Base-by-base conservation (phyloP, 2,888 invertebrate species). In the Drosophila algonquin region DNA sequence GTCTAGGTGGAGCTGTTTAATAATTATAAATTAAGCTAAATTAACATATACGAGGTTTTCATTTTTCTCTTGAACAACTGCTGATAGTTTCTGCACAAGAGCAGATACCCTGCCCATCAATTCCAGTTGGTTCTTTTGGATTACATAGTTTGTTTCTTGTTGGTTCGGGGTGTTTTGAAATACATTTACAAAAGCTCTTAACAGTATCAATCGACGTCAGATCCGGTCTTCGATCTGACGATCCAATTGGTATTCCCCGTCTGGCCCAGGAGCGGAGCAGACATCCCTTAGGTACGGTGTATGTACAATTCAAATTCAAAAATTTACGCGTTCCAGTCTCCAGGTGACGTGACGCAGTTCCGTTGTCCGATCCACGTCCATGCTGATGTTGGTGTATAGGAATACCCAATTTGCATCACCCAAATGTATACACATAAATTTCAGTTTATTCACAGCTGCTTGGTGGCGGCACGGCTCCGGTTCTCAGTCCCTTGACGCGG, bases 1-100 rank as follows among this genome's bases (percentile, higher is more conserved):
- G n/a, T 45, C 62, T 75, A 73, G 35, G 51, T 46, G 58, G 59
- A 72, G 60, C 40, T 54, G 59, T 48, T 67, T 62, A 67, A 35
- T 16, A 65, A 21, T 21, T 46, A 64, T 77, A 70, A 79, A 77
- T 83, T 88, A 88, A 72, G 73, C 89, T 83, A 83, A 77, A 75
- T 82, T 88, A 82, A 75, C 72, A 54, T 78, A 65, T 88, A 83
- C 86, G 83, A 86, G 83, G 83, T 77, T 71, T 77, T 77, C 55
- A 77, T 63, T 59, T 65, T 67, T 55, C 47, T 71, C 54, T 58
- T 60, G 58, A 73, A 55, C 64, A 73, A 59, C 64, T 73, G 44
- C 45, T 50, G 55, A 56, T 55, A 48, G 50, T 40, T 71, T n/a
- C 40, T 40, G 40, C 40, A n/a, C 40, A 40, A 40, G 40, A 40